Evolutionary conservation across 2,113 vertebrate species (phyloP), one percentile per base, ranked within the genome.

Genomic region (Rhabdomys dilectus): DNA sequence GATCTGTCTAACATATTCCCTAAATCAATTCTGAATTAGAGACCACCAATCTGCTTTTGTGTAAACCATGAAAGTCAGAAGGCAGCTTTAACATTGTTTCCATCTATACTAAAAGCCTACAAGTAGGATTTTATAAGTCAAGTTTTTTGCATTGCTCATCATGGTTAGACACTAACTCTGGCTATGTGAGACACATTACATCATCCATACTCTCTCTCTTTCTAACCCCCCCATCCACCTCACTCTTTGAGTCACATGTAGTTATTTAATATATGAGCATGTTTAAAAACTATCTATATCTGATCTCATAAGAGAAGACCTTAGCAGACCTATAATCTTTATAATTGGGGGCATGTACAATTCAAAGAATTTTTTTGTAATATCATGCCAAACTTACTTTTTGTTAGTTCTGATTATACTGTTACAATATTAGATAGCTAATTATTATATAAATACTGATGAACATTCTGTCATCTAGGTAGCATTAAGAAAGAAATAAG

Each of bases 1-100:
- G 66, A 75, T 91, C 84, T 85, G 19, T 66, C 39, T 76, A 90
- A 92, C 86, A 89, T 82, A 73, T 70, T 84, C n/a, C 60, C 34
- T 90, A 96, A 92, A 92, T 42, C 88, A 29, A 58, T 87, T 86
- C 62, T 39, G 78, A 95, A 93, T 75, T 86, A 80, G 15, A 92
- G 42, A 82, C 64, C 36, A 51, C 15, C n/a, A 6, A 86, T 62
- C 19, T 80, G 17, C 31, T 3, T 24, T 84, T 93, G 51, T 12
- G 15, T 81, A 62, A 91, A 58, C 80, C 56, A 87, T 66, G 29
- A 76, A 97, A 82, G 92, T 88, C 78, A 80, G 80, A 90, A 82
- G 77, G 75, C 29, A 22, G 39, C 45, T 91, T 45, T 48, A 60
- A 91, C 68, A 73, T 45, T 66, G 11, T 66, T 76, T 24, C 1